Evolutionary conservation across 1,140 invertebrate species (phyloP), one percentile per base, ranked within the genome.

Genomic region (Asobara japonica): DNA sequence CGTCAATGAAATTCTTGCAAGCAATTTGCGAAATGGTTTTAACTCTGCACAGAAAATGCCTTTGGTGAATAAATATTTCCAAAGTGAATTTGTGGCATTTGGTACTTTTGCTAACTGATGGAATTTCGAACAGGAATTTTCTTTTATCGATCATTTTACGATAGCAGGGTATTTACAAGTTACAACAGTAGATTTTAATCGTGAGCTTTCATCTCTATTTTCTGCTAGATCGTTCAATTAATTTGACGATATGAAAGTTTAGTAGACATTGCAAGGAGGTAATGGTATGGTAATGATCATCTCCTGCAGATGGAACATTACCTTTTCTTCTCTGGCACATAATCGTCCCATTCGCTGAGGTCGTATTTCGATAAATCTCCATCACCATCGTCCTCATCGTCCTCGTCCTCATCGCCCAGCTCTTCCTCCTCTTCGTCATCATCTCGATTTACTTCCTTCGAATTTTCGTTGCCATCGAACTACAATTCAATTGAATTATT

Each of bases 311-410:
- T 27, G 7, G 61, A 13, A 20, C 69, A 31, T 64, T 79, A 87
- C 86, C 78, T 85, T 74, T 85, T 86, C 74, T 86, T 85, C 64
- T 75, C 75, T 7, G 87, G 80, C 62, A 87, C 87, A 71, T 89
- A 87, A 62, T 89, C 89, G 62, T 91, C 92, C 89, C 91, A 93
- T 79, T 91, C 93, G 82, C 90, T 93, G 31, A 95, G 86, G 85
- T 95, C 93, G 81, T 96, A 95, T 83, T 95, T 95, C 13, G 94
- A 94, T 70, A 95, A 86, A 87, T 95, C 94, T 20, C 89, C 93
- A 71, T 93, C 93, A 65, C 92, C 92, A 1, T 90, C 89, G 0
- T 90, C 89, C 0, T 91, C 90, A 0, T 91, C 89, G 1, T 91
- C 90, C 0, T 91, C 84, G 4, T 83, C 83, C 6, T 84, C 76